Evolutionary conservation across 2,888 invertebrate genomes (phyloP).

Genomic region (Noctua comes): DNA sequence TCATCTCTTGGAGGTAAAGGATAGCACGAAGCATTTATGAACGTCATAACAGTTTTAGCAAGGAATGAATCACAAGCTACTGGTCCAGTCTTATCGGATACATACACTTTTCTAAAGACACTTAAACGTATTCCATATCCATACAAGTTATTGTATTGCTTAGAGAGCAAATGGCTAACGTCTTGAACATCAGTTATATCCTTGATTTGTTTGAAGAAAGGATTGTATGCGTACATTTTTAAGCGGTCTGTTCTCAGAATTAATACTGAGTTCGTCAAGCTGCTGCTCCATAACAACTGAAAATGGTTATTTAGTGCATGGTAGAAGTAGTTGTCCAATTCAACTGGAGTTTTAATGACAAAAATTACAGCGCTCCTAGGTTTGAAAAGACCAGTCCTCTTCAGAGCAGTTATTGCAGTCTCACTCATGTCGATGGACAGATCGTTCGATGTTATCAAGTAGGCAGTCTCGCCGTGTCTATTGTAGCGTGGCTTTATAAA

Average conservation of each 20-base stretch:
- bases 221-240: conserved; percentile 88
- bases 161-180: conserved; percentile 71
- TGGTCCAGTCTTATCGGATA: conserved; percentile 77
- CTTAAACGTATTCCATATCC: conserved; percentile 80
- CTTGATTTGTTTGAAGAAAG: conserved; percentile 82
- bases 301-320: conserved; percentile 86
- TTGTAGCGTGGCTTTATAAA: conserved; percentile 82
- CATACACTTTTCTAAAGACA: conserved; percentile 81
- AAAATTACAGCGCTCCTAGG: conserved; percentile 85
- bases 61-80: conserved; percentile 79
- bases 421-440: conserved; percentile 81
- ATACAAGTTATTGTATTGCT: conserved; percentile 81
- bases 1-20: conserved; percentile 82
- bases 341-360: conserved; percentile 79
- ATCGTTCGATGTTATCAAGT: conserved; percentile 81
- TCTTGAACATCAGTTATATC: conserved; percentile 83
- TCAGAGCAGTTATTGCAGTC: conserved; percentile 77
- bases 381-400: conserved; percentile 84
- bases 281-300: conserved; percentile 86
- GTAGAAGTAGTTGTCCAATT: conserved; percentile 80
- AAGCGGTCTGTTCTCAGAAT: conserved; percentile 79
- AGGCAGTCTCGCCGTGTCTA: conserved; percentile 84
- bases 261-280: conserved; percentile 88
- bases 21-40: conserved; percentile 83
- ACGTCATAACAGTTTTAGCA: conserved; percentile 77